A percentile compares a stretch with the other conserved stretches of the same genome.
Evolutionary conservation across 2,888 invertebrate species (phyloP).

Genomic region (Lithosia quadra): DNA sequence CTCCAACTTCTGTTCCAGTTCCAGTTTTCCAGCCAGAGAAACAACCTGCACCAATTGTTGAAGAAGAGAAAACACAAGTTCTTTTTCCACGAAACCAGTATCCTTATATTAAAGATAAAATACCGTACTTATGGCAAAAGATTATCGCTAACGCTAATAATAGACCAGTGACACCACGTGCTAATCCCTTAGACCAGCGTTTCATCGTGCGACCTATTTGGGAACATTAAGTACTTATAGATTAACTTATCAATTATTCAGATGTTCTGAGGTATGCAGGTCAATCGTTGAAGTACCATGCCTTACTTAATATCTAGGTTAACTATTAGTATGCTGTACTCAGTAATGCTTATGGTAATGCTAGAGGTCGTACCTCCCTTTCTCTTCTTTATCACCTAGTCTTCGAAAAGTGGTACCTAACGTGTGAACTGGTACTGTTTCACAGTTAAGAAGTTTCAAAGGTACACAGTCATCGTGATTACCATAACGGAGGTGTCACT

Average conservation of each 20-base stretch:
- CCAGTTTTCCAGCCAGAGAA: conserved; percentile 59
- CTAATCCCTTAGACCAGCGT: conserved; percentile 52
- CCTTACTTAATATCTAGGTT: conserved; percentile 2
- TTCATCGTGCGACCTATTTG: conserved; percentile 65
- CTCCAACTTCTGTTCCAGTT: conserved; percentile 39
- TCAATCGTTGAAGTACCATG: background rate
- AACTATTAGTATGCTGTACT: conserved; percentile 4
- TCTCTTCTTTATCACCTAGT: background rate
- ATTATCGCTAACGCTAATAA: conserved; percentile 40
- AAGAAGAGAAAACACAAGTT: conserved; percentile 50
- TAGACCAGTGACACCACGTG: conserved; percentile 52
- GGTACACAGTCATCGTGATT: no score
- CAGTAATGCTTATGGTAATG: background rate
- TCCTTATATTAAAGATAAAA: background rate
- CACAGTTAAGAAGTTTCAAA: background rate
- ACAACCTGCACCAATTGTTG: conserved; percentile 53
- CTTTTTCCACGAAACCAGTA: background rate
- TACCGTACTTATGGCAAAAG: background rate
- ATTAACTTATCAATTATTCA: background rate
- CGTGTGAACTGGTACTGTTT: background rate
- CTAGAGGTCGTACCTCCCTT: background rate
- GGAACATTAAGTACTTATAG: conserved; percentile 55
- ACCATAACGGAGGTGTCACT: background rate
- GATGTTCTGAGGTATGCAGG: background rate
- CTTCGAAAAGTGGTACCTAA: no score